These are phyloP conservation scores for Cyrtonyx montezumae DNA, from an alignment of 2,113 vertebrate genomes.

Conservation along the genomic window DNA sequence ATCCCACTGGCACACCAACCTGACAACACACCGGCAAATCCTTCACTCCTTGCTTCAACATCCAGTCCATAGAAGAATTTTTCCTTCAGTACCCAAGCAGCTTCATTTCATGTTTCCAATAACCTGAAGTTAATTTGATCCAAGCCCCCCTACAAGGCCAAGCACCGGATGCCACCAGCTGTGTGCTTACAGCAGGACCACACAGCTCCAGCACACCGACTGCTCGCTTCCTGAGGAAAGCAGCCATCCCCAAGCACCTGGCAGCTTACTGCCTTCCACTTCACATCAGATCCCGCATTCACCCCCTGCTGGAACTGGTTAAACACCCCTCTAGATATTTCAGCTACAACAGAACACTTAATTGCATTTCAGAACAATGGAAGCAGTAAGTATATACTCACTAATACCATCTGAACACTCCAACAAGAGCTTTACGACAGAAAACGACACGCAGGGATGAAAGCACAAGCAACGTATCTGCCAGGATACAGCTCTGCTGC, in stretches of 20 bases:
- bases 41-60: background rate
- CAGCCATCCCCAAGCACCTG: background rate
- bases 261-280: background rate
- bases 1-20: rapidly evolving
- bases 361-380: background rate
- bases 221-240: background rate
- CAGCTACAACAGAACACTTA: background rate
- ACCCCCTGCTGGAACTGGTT: background rate
- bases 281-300: background rate
- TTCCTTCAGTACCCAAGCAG: background rate
- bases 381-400: background rate
- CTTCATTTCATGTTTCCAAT: background rate
- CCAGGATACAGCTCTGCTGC: background rate
- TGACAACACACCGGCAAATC: background rate
- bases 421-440: background rate
- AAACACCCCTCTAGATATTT: background rate
- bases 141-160: background rate
- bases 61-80: background rate
- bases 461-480: background rate
- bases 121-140: background rate
- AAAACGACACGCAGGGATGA: background rate
- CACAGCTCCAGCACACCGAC: background rate
- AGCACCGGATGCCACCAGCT: rapidly evolving
- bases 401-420: background rate
- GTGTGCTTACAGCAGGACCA: background rate